Conservation (phyloP, 2,888 invertebrate species). For the Furcula furcula region DNA sequence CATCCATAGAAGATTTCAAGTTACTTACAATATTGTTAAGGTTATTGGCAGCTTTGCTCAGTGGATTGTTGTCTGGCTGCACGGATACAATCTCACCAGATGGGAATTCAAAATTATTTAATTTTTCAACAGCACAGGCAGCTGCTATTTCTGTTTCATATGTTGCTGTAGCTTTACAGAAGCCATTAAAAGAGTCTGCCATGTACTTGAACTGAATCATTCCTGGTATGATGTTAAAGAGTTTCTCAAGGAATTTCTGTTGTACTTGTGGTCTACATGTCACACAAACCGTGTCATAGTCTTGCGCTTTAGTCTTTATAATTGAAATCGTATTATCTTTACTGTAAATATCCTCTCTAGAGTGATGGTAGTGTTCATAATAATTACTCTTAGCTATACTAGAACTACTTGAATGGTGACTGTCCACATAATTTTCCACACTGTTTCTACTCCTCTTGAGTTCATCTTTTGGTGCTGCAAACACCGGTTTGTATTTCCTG, state of each 20-base stretch:
- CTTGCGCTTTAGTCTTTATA: conserved; percentile 53
- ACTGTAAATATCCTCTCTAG: conserved; percentile 22
- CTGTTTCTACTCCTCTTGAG: conserved; percentile 59
- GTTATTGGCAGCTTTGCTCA: conserved; percentile 60
- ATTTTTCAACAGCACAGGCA: conserved; percentile 88
- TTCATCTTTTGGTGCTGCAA: conserved; percentile 91
- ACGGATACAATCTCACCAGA: conserved; percentile 92
- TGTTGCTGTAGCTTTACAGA: conserved; percentile 60
- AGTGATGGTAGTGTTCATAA: conserved; percentile 21
- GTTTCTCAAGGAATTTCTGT: conserved; percentile 89
- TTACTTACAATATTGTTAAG: conserved; percentile 60
- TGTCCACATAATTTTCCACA: conserved; percentile 37
- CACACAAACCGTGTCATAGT: conserved; percentile 85
- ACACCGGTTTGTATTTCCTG: conserved; percentile 91
- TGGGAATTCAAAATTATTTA: conserved; percentile 96
- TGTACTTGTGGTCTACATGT: conserved; percentile 86
- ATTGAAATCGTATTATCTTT: conserved; percentile 32
- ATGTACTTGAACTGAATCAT: conserved; percentile 67
- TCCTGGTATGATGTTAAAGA: conserved; percentile 93
- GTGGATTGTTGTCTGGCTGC: conserved; percentile 81
- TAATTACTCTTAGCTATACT: conserved; percentile 32
- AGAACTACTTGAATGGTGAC: conserved; percentile 31
- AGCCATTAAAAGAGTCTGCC: conserved; percentile 71
- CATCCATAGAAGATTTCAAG: conserved; percentile 60
- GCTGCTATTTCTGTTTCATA: conserved; percentile 63